Percentiles rank a stretch among this genome's conserved stretches.
phyloP scores from a whole-genome alignment of 2,113 vertebrate genomes.

The Microcebus jonahi region DNA sequence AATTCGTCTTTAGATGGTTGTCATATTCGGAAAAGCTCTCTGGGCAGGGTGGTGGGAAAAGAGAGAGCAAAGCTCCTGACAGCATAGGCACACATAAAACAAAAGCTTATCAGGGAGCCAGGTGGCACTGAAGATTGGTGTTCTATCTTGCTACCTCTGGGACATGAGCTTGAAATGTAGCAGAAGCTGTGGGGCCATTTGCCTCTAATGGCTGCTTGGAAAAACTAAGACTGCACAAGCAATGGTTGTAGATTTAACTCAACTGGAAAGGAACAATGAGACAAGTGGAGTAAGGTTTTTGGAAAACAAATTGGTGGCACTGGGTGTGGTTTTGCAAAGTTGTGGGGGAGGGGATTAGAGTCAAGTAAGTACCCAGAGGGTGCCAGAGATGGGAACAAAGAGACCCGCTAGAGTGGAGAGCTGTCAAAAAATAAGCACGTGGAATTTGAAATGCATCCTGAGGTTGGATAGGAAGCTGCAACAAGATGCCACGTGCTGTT shows the following conservation, averaged over 20 bases:
- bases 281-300: not conserved
- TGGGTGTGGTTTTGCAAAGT: not conserved
- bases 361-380: slow-evolving; percentile 2
- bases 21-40: slow-evolving; percentile 76
- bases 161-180: not conserved
- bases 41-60: slow-evolving; percentile 38
- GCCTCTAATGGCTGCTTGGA: rapidly evolving
- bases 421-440: not conserved
- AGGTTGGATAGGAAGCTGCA: not conserved
- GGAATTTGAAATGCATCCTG: not conserved
- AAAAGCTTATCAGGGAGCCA: slow-evolving; percentile 60
- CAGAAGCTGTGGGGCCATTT: not conserved
- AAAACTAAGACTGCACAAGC: not conserved
- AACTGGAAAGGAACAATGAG: not conserved
- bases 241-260: not conserved
- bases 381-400: not conserved
- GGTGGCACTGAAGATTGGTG: slow-evolving; percentile 66
- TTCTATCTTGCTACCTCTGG: slow-evolving; percentile 43
- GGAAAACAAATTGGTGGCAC: not conserved
- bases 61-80: slow-evolving; percentile 16
- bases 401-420: not conserved
- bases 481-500: not conserved
- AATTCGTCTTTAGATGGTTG: slow-evolving; percentile 81
- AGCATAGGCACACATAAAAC: slow-evolving; percentile 40
- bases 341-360: not conserved